phyloP scores from a whole-genome alignment of 30 jellyfish, hydroid and myxozoan species.

The Sanderia malayensis region DNA sequence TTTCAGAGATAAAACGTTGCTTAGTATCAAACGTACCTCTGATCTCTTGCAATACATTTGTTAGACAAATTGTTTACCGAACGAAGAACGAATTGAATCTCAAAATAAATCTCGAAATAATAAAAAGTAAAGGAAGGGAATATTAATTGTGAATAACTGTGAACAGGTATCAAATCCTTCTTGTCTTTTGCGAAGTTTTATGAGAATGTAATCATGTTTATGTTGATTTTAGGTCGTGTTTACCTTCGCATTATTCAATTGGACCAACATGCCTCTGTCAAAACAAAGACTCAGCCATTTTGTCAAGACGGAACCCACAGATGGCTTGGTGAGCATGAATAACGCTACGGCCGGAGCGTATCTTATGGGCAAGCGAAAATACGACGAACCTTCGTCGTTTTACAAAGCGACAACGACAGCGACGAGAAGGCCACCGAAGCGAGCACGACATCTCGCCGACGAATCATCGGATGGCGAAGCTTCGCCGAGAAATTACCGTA shows the following conservation, averaged over 20 bases:
- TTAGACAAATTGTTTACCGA: background rate
- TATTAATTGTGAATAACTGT: background rate
- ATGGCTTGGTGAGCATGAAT: constrained; percentile 2
- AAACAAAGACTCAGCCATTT: constrained; percentile 68
- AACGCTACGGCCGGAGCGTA: background rate
- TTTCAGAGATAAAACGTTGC: background rate
- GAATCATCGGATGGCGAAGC: constrained; percentile 67
- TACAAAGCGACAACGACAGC: constrained; percentile 14
- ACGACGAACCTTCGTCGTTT: too few relatives aligned
- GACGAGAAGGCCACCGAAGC: constrained; percentile 45
- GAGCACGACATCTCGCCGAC: constrained; percentile 38
- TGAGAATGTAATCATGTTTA: constrained; percentile 38
- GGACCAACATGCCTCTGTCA: constrained; percentile 65
- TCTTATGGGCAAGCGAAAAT: constrained; percentile 40
- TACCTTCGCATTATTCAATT: constrained; percentile 8
- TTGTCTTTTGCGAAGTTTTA: constrained; percentile 11
- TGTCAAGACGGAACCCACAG: constrained; percentile 56
- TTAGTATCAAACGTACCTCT: background rate
- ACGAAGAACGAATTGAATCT: too few relatives aligned
- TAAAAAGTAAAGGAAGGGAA: background rate
- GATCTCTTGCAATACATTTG: background rate
- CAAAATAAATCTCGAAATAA: background rate
- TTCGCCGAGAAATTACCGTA: constrained; percentile 34
- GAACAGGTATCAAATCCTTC: constrained; percentile 30
- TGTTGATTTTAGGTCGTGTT: constrained; percentile 50